Evolutionary conservation across 2,888 invertebrate genomes (phyloP).

Genomic region (Rhorus exstirpatorius): DNA sequence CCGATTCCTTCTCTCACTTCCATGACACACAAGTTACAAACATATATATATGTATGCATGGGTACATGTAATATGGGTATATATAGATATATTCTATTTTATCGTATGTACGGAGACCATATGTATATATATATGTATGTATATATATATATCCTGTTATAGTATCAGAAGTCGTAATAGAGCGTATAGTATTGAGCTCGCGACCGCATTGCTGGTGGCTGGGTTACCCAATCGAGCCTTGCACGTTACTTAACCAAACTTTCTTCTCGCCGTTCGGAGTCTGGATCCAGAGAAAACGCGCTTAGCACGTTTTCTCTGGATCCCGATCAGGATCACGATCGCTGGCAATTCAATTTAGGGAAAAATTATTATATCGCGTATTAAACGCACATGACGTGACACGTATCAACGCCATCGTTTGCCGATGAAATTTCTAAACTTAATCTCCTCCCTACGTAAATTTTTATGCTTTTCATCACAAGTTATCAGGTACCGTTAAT

Average conservation of each 20-base stretch:
- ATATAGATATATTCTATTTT: not conserved
- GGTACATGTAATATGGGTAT: not conserved
- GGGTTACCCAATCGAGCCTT: conserved; percentile 66
- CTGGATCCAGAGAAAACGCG: conserved; percentile 40
- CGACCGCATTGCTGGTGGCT: conserved; percentile 67
- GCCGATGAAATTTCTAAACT: too few species aligned
- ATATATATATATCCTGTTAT: not conserved
- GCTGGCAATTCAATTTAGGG: not conserved
- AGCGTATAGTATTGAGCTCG: conserved; percentile 22
- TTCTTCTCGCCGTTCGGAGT: conserved; percentile 63
- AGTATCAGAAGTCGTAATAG: conserved; percentile 30
- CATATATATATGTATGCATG: not conserved
- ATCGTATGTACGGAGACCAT: too few species aligned
- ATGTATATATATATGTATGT: not conserved
- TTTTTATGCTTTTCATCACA: too few species aligned
- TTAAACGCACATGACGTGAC: too few species aligned
- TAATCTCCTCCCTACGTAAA: too few species aligned
- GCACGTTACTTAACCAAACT: conserved; percentile 70
- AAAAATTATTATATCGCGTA: not conserved
- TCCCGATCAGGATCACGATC: too few species aligned
- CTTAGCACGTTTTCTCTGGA: too few species aligned
- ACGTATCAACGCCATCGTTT: too few species aligned
- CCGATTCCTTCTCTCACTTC: not conserved
- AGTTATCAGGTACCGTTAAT: too few species aligned
- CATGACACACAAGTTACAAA: not conserved